Conservation (phyloP, 2,797 vertebrate species). For the Dipus sagitta region DNA sequence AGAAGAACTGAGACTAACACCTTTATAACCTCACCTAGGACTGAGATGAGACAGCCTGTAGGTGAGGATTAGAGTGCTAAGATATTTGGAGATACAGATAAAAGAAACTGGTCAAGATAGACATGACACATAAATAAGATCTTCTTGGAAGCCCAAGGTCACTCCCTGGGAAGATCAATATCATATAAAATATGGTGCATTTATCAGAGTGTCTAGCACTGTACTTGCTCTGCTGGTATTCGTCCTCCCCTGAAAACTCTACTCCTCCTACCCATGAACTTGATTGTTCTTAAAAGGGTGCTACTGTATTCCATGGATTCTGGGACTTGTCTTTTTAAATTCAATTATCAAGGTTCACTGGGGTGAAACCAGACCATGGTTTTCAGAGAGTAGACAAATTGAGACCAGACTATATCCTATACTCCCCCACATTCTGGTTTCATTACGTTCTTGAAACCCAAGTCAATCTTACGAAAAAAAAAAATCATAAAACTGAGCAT, state of each 20-base stretch:
- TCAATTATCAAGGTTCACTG: constrained; percentile 66
- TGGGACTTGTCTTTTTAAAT: constrained; percentile 42
- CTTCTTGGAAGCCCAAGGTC: background rate
- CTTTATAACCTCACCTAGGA: background rate
- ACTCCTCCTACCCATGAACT: background rate
- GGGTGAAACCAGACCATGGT: constrained; percentile 82
- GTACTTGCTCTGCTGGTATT: background rate
- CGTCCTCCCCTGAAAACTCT: constrained; percentile 1
- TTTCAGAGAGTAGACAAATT: constrained; percentile 79
- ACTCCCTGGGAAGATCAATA: constrained; percentile 25
- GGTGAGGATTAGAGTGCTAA: background rate
- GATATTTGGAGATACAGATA: constrained; percentile 1
- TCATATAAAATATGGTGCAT: background rate
- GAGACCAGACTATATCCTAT: constrained; percentile 79
- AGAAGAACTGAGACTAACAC: constrained; percentile 16
- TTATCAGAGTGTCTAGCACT: constrained; percentile 22
- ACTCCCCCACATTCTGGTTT: constrained; percentile 83
- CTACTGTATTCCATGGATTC: constrained; percentile 36
- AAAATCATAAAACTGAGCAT: constrained; percentile 69
- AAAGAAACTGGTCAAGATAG: constrained; percentile 43
- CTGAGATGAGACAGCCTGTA: background rate
- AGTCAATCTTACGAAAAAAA: constrained; percentile 78
- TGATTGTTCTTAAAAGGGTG: constrained; percentile 32
- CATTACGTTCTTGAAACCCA: constrained; percentile 81
- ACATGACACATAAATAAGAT: background rate